phyloP scores from a whole-genome alignment of 2,888 invertebrate species.

The Cremastobaeus sp. region DNA sequence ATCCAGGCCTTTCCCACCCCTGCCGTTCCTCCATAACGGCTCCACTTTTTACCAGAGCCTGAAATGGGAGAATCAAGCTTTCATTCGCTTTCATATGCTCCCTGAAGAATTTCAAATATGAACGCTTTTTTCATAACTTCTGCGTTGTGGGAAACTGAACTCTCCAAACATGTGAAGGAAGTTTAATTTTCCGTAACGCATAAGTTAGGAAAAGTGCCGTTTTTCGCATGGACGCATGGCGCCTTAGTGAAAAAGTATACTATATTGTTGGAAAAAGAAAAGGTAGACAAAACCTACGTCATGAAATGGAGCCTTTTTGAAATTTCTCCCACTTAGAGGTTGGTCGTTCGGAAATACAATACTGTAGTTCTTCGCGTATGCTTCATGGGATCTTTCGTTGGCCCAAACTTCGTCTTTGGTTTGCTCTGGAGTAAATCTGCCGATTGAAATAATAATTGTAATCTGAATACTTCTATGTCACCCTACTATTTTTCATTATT shows the following conservation, averaged over 20 bases:
- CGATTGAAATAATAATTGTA: background rate
- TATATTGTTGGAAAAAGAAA: no score
- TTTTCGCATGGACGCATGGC: no score
- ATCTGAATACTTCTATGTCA: no score
- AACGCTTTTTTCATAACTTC: no score
- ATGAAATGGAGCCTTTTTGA: conserved; percentile 84
- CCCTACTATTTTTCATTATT: no score
- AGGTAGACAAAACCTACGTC: conserved; percentile 80
- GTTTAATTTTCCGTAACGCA: no score
- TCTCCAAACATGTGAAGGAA: no score
- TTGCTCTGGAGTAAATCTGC: conserved; percentile 86
- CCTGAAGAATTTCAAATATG: no score
- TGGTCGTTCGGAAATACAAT: conserved; percentile 91
- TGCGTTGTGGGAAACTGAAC: no score
- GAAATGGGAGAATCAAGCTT: conserved; percentile 45
- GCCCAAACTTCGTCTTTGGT: conserved; percentile 86
- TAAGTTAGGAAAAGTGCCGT: no score
- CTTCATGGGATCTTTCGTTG: conserved; percentile 90
- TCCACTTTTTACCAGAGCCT: conserved; percentile 85
- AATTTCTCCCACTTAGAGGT: conserved; percentile 87
- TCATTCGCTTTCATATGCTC: background rate
- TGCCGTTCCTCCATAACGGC: conserved; percentile 93
- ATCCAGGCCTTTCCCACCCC: conserved; percentile 94
- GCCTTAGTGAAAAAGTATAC: no score
- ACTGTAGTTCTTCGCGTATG: conserved; percentile 92